These are phyloP conservation scores for Melitaea cinxia DNA, from an alignment of 1,140 invertebrate species.

Conservation along the genomic window DNA sequence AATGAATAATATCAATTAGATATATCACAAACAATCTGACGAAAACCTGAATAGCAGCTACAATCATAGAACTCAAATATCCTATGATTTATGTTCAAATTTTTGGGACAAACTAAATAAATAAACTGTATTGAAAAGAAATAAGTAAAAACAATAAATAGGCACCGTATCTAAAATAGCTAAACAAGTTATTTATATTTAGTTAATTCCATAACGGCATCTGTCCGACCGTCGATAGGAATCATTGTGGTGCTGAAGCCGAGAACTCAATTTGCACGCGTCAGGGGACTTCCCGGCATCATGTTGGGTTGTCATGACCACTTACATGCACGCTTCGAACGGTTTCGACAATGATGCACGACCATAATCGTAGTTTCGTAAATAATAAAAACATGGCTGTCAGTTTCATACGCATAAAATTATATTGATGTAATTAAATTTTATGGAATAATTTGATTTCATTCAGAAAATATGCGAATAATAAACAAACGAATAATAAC, in stretches of 20 bases:
- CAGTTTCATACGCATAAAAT: constrained; percentile 4
- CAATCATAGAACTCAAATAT: no score
- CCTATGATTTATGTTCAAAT: no score
- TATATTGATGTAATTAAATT: constrained; percentile 8
- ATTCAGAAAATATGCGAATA: not conserved
- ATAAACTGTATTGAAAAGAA: no score
- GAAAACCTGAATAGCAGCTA: no score
- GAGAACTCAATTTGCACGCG: constrained; percentile 54
- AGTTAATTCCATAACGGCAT: constrained; percentile 31
- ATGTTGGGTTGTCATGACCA: constrained; percentile 57
- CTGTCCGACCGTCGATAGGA: constrained; percentile 54
- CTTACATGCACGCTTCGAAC: constrained; percentile 39
- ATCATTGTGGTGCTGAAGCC: constrained; percentile 44
- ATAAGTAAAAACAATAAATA: no score
- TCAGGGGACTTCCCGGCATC: constrained; percentile 44
- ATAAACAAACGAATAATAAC: not conserved
- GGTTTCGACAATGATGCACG: constrained; percentile 22
- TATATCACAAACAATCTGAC: no score
- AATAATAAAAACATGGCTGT: constrained; percentile 19
- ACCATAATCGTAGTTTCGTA: constrained; percentile 6
- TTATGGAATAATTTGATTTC: not conserved
- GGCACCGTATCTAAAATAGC: no score
- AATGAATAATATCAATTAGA: no score
- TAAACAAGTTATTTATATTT: not conserved
- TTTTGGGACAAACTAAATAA: no score